These are phyloP conservation scores for Nomada ferruginata DNA, from an alignment of 2,888 invertebrate species.

Conservation along the genomic window DNA sequence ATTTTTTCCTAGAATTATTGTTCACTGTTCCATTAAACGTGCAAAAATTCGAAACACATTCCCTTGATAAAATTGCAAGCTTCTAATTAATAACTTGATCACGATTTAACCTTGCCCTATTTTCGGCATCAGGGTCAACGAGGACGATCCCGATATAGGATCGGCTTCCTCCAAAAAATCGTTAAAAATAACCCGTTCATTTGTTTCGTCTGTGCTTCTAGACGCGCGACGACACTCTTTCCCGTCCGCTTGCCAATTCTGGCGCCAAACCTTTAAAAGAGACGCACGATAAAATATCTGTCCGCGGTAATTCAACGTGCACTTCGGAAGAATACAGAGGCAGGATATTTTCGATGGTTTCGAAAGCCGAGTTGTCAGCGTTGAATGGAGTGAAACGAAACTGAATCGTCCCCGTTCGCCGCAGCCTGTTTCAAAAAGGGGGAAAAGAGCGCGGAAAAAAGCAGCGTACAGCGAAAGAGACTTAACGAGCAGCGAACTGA, in stretches of 20 bases:
- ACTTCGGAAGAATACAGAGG: background rate
- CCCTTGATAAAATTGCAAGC: conserved; percentile 74
- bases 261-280: background rate
- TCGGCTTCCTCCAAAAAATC: conserved; percentile 40
- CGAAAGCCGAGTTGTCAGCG: background rate
- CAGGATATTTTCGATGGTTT: background rate
- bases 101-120: conserved; percentile 62
- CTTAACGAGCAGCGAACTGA: conserved; percentile 61
- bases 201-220: conserved; percentile 28
- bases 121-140: conserved; percentile 60
- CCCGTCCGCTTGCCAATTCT: conserved; percentile 7
- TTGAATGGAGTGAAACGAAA: background rate
- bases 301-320: background rate
- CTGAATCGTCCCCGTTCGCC: background rate
- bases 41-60: conserved; percentile 67
- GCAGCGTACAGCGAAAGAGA: conserved; percentile 34
- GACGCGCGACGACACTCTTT: conserved; percentile 18
- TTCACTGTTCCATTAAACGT: conserved; percentile 64
- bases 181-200: conserved; percentile 61
- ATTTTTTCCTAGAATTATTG: background rate
- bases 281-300: background rate
- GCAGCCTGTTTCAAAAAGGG: conserved; percentile 14
- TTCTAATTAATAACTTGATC: conserved; percentile 46
- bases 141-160: conserved; percentile 30
- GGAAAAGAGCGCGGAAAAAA: conserved; percentile 37